phyloP scores from a whole-genome alignment of 2,113 vertebrate species.

The Eretmochelys imbricata region DNA sequence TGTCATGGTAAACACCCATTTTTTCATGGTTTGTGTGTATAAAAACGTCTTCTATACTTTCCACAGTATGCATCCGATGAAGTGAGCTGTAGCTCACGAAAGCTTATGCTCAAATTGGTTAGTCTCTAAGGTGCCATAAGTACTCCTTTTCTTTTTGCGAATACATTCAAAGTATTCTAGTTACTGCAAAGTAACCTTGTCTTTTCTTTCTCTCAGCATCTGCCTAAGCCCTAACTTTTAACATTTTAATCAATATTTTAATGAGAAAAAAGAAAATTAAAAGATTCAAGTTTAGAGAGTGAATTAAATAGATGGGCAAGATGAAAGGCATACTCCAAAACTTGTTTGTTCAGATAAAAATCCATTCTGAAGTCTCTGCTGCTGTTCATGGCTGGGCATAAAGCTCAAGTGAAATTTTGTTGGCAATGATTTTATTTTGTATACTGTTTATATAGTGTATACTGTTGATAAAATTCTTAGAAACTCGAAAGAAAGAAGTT shows the following conservation, averaged over 20 bases:
- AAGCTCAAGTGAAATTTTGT: background rate
- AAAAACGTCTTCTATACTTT: no score
- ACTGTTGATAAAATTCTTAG: background rate
- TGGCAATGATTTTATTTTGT: background rate
- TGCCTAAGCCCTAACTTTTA: rapidly evolving
- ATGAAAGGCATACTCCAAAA: background rate
- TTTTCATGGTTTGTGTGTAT: no score
- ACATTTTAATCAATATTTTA: background rate
- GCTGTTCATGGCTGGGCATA: background rate
- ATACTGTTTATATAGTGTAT: no score
- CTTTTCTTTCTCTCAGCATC: background rate
- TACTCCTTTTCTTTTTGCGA: no score
- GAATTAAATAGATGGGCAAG: background rate
- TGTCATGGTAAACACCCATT: no score
- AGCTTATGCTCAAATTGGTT: no score
- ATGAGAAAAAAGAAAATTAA: background rate
- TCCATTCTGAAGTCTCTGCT: background rate
- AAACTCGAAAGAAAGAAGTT: background rate
- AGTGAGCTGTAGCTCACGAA: no score
- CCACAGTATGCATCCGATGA: no score
- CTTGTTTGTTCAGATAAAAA: background rate
- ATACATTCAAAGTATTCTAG: background rate
- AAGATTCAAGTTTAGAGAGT: background rate
- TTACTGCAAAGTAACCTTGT: background rate
- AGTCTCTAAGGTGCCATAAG: no score